phyloP scores from a whole-genome alignment of 2,888 invertebrate species.

The Drosophila monieri region DNA sequence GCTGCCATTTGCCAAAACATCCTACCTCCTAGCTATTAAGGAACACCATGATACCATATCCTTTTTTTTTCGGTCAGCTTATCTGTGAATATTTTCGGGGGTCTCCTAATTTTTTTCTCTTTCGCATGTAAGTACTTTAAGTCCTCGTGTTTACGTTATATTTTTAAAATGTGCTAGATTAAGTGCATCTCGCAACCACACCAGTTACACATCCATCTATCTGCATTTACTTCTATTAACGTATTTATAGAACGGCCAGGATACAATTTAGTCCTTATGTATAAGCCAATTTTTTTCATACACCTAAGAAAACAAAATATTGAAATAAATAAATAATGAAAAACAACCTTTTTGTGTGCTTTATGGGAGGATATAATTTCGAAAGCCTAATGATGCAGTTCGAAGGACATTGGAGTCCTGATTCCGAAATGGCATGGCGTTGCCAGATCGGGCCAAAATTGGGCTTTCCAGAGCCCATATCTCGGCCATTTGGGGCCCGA shows the following conservation, averaged over 20 bases:
- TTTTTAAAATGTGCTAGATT: conserved; percentile 52
- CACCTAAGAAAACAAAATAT: conserved; percentile 9
- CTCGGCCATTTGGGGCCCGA: too few relatives aligned
- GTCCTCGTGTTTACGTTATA: conserved; percentile 49
- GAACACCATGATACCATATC: not conserved
- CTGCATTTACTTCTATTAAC: conserved; percentile 8
- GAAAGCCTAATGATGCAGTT: too few relatives aligned
- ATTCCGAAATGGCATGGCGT: too few relatives aligned
- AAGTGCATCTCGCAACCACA: conserved; percentile 60
- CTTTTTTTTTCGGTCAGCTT: conserved; percentile 56
- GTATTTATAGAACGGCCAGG: conserved; percentile 17
- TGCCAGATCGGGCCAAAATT: too few relatives aligned
- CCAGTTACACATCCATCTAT: conserved; percentile 57
- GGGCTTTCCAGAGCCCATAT: too few relatives aligned
- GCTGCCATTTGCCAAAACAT: conserved; percentile 2
- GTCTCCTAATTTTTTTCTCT: conserved; percentile 14
- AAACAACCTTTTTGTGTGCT: too few relatives aligned
- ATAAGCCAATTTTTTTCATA: conserved; percentile 33
- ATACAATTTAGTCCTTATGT: not conserved
- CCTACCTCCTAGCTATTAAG: conserved; percentile 1
- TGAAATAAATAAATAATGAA: conserved; percentile 10
- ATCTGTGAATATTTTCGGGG: conserved; percentile 64
- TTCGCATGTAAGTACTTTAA: conserved; percentile 55
- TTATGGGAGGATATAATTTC: too few relatives aligned
- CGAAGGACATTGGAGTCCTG: too few relatives aligned